Percentiles rank a stretch among this genome's conserved stretches.
Conservation (phyloP, 1,140 invertebrate genomes). For the Euwallacea fornicatus region DNA sequence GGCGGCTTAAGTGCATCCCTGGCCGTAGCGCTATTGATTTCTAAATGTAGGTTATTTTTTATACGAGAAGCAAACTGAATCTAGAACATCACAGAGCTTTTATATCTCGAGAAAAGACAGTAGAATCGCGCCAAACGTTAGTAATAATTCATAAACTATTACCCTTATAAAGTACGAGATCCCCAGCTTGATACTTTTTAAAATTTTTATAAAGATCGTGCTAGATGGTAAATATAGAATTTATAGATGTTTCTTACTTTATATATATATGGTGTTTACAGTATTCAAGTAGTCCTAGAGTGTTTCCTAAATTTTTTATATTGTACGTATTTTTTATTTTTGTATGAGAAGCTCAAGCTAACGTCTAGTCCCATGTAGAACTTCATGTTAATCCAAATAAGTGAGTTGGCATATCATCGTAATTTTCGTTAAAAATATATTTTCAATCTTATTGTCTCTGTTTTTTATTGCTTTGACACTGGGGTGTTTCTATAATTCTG, state of each 20-base stretch:
- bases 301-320: constrained; percentile 56
- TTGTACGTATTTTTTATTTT: constrained; percentile 56
- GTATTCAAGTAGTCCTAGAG: constrained; percentile 54
- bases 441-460: no score
- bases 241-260: constrained; percentile 53
- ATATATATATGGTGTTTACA: constrained; percentile 53
- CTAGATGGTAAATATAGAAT: constrained; percentile 44
- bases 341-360: constrained; percentile 55
- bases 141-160: constrained; percentile 37
- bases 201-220: constrained; percentile 47
- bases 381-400: constrained; percentile 44
- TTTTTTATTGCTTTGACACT: not conserved
- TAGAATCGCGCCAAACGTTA: constrained; percentile 37
- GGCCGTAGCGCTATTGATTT: constrained; percentile 5
- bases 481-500: not conserved
- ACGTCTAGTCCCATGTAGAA: constrained; percentile 53
- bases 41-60: constrained; percentile 34
- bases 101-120: constrained; percentile 38
- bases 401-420: constrained; percentile 48
- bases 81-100: constrained; percentile 36
- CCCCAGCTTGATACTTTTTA: constrained; percentile 47
- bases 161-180: constrained; percentile 44
- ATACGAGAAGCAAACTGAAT: constrained; percentile 36
- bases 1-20: not conserved
- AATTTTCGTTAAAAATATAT: no score